A percentile compares a stretch with the other conserved stretches of the same genome.
phyloP scores from a whole-genome alignment of 2,113 vertebrate species.

The Sander vitreus region DNA sequence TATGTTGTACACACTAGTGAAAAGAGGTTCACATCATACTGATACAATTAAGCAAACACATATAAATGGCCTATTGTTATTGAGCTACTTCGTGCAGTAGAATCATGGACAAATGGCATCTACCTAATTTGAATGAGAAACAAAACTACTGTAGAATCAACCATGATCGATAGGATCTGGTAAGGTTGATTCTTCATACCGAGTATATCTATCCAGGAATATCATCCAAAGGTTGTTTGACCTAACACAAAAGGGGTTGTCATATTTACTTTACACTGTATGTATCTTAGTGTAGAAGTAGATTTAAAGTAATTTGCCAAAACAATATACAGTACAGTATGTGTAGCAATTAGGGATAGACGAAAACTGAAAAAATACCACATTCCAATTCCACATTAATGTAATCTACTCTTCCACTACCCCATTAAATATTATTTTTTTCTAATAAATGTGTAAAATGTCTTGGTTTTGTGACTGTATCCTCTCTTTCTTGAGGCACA shows the following conservation, averaged over 20 bases:
- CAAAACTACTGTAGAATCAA: background rate
- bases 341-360: too few relatives aligned
- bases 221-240: background rate
- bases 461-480: too few relatives aligned
- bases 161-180: background rate
- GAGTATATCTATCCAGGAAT: background rate
- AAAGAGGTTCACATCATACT: background rate
- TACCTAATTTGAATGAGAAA: background rate
- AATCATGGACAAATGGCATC: background rate
- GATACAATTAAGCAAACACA: background rate
- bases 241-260: background rate
- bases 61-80: too few relatives aligned
- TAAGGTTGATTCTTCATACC: background rate
- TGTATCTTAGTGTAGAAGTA: too few relatives aligned
- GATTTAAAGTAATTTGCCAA: too few relatives aligned
- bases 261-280: background rate
- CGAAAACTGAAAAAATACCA: too few relatives aligned
- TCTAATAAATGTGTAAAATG: too few relatives aligned
- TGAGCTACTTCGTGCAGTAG: too few relatives aligned
- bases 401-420: too few relatives aligned
- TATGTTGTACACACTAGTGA: background rate
- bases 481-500: background rate
- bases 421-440: too few relatives aligned
- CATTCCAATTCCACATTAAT: too few relatives aligned
- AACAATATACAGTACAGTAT: too few relatives aligned